Percentiles rank a stretch among this genome's conserved stretches.
Evolutionary conservation across 2,113 vertebrate genomes (phyloP).

Genomic region (Hemiscyllium ocellatum): DNA sequence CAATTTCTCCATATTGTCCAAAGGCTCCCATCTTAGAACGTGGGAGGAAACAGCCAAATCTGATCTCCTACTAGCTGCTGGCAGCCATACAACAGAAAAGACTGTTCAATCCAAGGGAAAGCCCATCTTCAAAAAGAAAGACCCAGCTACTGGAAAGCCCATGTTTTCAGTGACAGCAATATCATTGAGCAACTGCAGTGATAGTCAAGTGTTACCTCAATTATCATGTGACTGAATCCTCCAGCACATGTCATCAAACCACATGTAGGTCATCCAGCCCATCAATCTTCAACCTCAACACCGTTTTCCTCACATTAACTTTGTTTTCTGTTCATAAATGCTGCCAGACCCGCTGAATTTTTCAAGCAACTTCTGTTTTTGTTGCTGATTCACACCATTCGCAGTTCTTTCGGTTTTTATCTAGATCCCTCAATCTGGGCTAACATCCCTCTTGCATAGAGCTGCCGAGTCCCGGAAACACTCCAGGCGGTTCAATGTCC

Average conservation of each 20-base stretch:
- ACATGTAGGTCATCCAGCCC: too few species aligned
- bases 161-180: neutral
- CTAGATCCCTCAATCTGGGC: too few species aligned
- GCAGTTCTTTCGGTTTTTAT: too few species aligned
- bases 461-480: too few species aligned
- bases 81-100: neutral
- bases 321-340: too few species aligned
- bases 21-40: neutral
- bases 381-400: too few species aligned
- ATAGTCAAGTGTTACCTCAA: neutral
- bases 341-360: too few species aligned
- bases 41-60: neutral
- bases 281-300: too few species aligned
- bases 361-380: too few species aligned
- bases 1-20: neutral
- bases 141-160: neutral
- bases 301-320: too few species aligned
- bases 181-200: neutral
- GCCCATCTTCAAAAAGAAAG: neutral
- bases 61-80: neutral
- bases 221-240: neutral
- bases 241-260: neutral
- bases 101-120: neutral
- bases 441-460: too few species aligned
- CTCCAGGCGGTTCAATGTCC: too few species aligned